Percentiles rank a stretch among this genome's conserved stretches.
Conservation (phyloP, 1,140 invertebrate species). For the Panagrolaimus sp. region DNA sequence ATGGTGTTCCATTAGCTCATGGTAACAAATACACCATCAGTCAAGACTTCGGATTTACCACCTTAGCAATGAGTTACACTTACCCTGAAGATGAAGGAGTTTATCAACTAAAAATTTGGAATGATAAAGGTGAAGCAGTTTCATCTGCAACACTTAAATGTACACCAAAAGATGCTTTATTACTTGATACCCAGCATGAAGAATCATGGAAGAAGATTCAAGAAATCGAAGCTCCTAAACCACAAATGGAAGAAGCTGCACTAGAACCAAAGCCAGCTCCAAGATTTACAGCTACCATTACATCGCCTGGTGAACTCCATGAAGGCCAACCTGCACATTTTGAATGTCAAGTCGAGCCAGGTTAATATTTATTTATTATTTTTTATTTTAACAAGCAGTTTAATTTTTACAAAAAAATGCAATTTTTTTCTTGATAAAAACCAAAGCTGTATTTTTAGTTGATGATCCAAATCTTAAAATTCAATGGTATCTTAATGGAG, state of each 20-base stretch:
- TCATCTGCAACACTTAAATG: constrained; percentile 71
- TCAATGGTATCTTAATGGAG: constrained; percentile 86
- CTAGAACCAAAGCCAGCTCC: constrained; percentile 52
- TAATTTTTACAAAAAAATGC: too few species aligned
- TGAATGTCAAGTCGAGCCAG: too few species aligned
- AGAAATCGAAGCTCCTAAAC: constrained; percentile 18
- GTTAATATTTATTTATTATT: too few species aligned
- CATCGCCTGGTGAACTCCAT: constrained; percentile 67
- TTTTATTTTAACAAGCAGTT: too few species aligned
- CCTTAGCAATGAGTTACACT: constrained; percentile 82
- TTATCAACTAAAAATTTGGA: constrained; percentile 87
- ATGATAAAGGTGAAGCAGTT: constrained; percentile 80
- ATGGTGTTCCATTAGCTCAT: constrained; percentile 70
- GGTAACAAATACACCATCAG: constrained; percentile 54
- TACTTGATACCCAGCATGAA: constrained; percentile 52
- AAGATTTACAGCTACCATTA: constrained; percentile 44
- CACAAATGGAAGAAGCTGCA: constrained; percentile 28
- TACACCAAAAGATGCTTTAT: constrained; percentile 59
- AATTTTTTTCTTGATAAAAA: too few species aligned
- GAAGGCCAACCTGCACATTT: constrained; percentile 93
- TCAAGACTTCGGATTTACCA: constrained; percentile 82
- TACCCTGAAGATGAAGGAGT: constrained; percentile 84
- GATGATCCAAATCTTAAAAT: constrained; percentile 92
- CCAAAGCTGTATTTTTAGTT: constrained; percentile 84
- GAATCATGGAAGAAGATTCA: constrained; percentile 51